Percentiles rank a stretch among this genome's conserved stretches.
Evolutionary conservation across 2,113 vertebrate genomes (phyloP).

Genomic region (Petaurus breviceps): DNA sequence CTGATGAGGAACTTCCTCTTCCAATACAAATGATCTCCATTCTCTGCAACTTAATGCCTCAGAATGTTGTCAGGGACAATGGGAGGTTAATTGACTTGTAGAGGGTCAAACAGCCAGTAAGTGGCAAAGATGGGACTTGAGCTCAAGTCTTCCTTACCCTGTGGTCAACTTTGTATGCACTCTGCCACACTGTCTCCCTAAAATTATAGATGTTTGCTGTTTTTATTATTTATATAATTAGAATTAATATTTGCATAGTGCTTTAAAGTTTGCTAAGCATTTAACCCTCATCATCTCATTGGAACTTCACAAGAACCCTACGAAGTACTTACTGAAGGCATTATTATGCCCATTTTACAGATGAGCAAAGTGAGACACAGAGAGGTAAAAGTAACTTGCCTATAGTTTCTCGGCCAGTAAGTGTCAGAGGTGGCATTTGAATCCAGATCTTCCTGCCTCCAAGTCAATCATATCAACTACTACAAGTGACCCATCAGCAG

Average conservation of each 20-base stretch:
- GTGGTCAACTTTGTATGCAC: background rate
- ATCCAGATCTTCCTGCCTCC: background rate
- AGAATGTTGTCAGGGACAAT: background rate
- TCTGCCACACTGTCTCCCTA: background rate
- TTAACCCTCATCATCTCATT: background rate
- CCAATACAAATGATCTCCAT: background rate
- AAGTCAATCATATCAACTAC: background rate
- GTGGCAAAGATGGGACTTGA: background rate
- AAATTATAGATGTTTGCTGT: background rate
- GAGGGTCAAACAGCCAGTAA: background rate
- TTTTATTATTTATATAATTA: background rate
- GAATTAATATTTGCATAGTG: background rate
- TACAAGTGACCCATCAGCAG: background rate
- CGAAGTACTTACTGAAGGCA: background rate
- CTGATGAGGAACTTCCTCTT: background rate
- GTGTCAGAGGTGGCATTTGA: background rate
- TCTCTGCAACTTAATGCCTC: background rate
- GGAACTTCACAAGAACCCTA: background rate
- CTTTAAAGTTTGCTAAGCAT: background rate
- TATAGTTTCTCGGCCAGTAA: background rate
- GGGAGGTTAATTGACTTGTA: background rate
- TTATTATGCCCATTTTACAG: background rate
- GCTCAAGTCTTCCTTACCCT: background rate
- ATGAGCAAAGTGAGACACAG: background rate
- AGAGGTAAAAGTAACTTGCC: background rate